Percentiles rank a stretch among this genome's conserved stretches.
These are phyloP conservation scores for Drosophila nigromelanica DNA, from an alignment of 1,140 invertebrate species.

Conservation along the genomic window DNA sequence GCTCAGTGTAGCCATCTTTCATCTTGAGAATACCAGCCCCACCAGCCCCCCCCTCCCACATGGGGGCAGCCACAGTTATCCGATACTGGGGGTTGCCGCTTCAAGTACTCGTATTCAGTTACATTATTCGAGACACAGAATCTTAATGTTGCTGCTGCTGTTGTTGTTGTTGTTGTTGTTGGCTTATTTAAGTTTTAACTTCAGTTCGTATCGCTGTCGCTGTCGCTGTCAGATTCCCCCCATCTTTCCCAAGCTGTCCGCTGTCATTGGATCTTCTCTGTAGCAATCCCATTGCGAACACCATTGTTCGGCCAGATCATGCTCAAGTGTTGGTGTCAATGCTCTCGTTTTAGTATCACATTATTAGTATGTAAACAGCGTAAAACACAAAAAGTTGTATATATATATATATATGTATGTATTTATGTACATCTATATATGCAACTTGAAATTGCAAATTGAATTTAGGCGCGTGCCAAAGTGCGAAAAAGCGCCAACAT, in stretches of 20 bases:
- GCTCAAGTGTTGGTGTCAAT: constrained; percentile 25
- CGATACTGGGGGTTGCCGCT: constrained; percentile 5
- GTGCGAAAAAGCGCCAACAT: constrained; percentile 26
- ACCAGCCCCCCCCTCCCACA: too few relatives aligned
- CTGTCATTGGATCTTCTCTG: constrained; percentile 33
- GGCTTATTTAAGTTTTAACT: constrained; percentile 74
- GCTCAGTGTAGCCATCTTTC: constrained; percentile 11
- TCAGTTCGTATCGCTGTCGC: constrained; percentile 32
- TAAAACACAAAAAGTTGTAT: too few relatives aligned
- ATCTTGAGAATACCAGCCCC: constrained; percentile 11
- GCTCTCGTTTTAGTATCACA: neutral
- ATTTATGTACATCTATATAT: neutral
- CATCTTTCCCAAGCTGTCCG: neutral
- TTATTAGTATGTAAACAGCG: neutral
- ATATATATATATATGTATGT: neutral
- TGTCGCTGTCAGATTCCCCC: constrained; percentile 22
- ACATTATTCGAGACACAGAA: constrained; percentile 59
- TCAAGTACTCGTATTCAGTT: constrained; percentile 68
- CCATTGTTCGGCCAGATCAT: constrained; percentile 13
- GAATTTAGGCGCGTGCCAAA: constrained; percentile 42
- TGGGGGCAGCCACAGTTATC: too few relatives aligned
- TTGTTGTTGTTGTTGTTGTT: constrained; percentile 17
- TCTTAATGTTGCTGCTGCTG: constrained; percentile 16
- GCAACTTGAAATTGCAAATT: constrained; percentile 33
- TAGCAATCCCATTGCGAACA: neutral